A percentile compares a stretch with the other conserved stretches of the same genome.
Evolutionary conservation across 2,888 invertebrate species (phyloP).

Genomic region (Caenorhabditis doughertyi): DNA sequence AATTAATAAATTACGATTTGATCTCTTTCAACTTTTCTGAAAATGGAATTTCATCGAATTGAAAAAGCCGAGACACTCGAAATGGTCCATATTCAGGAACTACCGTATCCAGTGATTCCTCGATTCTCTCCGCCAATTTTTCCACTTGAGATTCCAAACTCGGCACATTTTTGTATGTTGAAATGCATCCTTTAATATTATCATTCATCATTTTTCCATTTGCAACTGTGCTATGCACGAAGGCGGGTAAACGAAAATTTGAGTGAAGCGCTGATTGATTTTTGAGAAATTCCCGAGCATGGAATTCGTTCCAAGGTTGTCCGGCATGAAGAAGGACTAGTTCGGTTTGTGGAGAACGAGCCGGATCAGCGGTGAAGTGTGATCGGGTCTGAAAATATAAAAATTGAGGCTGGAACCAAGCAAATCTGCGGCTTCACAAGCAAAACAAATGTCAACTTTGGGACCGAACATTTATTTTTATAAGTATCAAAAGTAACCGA

Average conservation of each 20-base stretch:
- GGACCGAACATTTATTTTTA: too few species aligned
- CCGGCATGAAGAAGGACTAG: conserved; percentile 73
- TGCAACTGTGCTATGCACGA: conserved; percentile 59
- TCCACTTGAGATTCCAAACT: conserved; percentile 65
- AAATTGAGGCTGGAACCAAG: not conserved
- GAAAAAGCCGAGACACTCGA: conserved; percentile 54
- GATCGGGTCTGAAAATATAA: conserved; percentile 34
- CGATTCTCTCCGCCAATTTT: conserved; percentile 51
- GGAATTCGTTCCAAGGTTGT: conserved; percentile 75
- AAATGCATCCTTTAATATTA: conserved; percentile 59
- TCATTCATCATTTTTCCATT: conserved; percentile 53
- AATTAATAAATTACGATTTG: conserved; percentile 21
- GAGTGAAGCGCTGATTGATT: conserved; percentile 31
- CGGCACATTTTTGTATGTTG: conserved; percentile 63
- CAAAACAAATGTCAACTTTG: too few species aligned
- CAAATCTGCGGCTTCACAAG: not conserved
- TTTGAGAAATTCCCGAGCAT: conserved; percentile 69
- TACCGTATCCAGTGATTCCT: conserved; percentile 55
- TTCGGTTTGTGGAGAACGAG: conserved; percentile 60
- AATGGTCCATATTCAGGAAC: conserved; percentile 67
- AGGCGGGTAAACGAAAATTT: conserved; percentile 56
- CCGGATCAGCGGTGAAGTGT: conserved; percentile 47
- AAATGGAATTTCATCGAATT: conserved; percentile 53
- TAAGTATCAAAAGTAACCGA: too few species aligned
- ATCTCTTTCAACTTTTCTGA: conserved; percentile 46